Evolutionary conservation across 2,888 invertebrate genomes (phyloP), one percentile per base, ranked within the genome.

Genomic region (Aricia artaxerxes): DNA sequence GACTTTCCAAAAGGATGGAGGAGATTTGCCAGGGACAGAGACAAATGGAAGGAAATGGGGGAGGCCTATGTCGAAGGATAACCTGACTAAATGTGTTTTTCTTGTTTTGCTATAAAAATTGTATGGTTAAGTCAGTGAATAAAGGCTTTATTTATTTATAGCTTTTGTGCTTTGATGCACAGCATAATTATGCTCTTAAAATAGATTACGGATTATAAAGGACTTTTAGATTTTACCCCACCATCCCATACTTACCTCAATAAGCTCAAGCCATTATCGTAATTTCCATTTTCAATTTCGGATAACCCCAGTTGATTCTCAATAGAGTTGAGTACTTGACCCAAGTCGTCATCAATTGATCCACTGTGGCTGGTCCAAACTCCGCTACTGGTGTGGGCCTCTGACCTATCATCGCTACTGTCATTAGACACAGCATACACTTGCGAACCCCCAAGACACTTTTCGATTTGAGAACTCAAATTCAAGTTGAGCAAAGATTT

Each of bases 271-370:
- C 95, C 93, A 84, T 95, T 95, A 83, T 95, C 90, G 80, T 90
- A 88, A 78, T 94, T 93, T 64, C 95, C 95, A 85, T 95, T 94
- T 84, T 95, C 93, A 84, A 96, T 93, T 31, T 95, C 95, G 83
- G 95, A 94, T 78, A 96, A 86, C 2, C 96, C 96, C 81, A 95
- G 90, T 86, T 92, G 93, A 81, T 96, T 95, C 85, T 96, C 96
- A 82, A 95, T 95, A 61, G 95, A 95, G 82, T 95, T 96, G 79
- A 96, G 85, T 11, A 95, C 95, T 81, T 93, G 88, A 77, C 95
- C 92, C 81, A 96, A 92, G 78, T 90, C 90, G 85, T 90, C 89
- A 69, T 90, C 88, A 24, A 90, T 86, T 57, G 87, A 85, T 38
- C 91, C 89, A 80, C 83, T 86, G 31, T 82, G 82, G 9, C 84